Evolutionary conservation across 2,797 vertebrate genomes (phyloP), one percentile per base, ranked within the genome.

Genomic region (Enteromius unitaeniatus): DNA sequence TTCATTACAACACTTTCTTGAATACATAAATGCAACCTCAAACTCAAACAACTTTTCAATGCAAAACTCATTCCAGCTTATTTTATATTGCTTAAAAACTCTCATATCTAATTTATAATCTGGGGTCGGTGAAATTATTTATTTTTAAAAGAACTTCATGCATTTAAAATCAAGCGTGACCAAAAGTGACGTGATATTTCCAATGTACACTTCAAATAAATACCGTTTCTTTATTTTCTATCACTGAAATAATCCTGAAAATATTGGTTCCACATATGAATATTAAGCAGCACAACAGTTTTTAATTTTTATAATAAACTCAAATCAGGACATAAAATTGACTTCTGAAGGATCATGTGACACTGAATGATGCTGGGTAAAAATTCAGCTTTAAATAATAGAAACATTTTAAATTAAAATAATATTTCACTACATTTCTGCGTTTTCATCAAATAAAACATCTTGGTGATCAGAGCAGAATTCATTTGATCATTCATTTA

Each of bases 1-100:
- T 49, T 34, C 3, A 73, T 6, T 23, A 86, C 55, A 68, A 26
- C 73, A 6, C 21, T n/a, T 75, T 14, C 87, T 40, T 42, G 3
- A 37, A 19, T 37, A 2, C 11, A 28, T 62, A 4, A 37, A 2
- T 0, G 0, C 6, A 58, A 40, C 21, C 1, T 9, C 23, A 0
- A 10, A 23, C 17, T 60, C 0, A 26, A 60, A 58, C 11, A 58
- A 0, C 3, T 1, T 58, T 23, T 23, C 53, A 23, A 58, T 11
- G n/a, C 23, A 21, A 47, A 72, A 49, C 8, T 13, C 23, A 5
- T 42, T 69, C 37, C 14, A 69, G 37, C 21, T 7, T 0, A 69
- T 23, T 42, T 42, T 42, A 6, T 13, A 6, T 6, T n/a, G 19
- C 40, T 6, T n/a, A 68, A 23, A n/a, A 23, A 23, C 11, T 21